A percentile compares a stretch with the other conserved stretches of the same genome.
Evolutionary conservation across 2,797 vertebrate genomes (phyloP).

Genomic region (Helarctos malayanus): DNA sequence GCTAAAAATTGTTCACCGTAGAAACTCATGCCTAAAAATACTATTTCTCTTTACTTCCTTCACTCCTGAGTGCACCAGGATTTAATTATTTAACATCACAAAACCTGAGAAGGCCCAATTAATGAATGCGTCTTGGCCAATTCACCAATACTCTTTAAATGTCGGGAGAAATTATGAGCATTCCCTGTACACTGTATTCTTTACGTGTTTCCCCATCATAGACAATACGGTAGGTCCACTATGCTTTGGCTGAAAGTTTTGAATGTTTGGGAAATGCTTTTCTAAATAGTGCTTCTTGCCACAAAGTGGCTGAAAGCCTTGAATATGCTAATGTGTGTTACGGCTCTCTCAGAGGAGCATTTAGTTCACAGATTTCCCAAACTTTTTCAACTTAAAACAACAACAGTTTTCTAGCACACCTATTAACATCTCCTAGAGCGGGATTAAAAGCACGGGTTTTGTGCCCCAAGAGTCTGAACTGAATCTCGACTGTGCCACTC

Average conservation of each 20-base stretch:
- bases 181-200: fast-evolving
- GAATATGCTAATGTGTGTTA: neutral
- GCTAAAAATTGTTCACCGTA: conserved; percentile 36
- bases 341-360: neutral
- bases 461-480: neutral
- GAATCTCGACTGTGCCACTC: neutral
- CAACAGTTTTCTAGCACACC: neutral
- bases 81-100: neutral
- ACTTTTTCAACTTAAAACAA: neutral
- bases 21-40: conserved; percentile 31
- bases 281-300: neutral
- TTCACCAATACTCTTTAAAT: neutral
- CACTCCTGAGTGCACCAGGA: neutral
- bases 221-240: neutral
- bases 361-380: neutral
- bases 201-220: neutral
- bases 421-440: neutral
- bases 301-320: neutral
- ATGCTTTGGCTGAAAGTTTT: neutral
- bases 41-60: conserved; percentile 43
- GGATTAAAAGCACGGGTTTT: neutral
- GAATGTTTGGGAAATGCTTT: neutral
- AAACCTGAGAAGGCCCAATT: neutral
- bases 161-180: neutral
- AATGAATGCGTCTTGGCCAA: neutral